These are phyloP conservation scores for Drosophila falleni DNA, from an alignment of 2,888 invertebrate genomes.

Conservation along the genomic window DNA sequence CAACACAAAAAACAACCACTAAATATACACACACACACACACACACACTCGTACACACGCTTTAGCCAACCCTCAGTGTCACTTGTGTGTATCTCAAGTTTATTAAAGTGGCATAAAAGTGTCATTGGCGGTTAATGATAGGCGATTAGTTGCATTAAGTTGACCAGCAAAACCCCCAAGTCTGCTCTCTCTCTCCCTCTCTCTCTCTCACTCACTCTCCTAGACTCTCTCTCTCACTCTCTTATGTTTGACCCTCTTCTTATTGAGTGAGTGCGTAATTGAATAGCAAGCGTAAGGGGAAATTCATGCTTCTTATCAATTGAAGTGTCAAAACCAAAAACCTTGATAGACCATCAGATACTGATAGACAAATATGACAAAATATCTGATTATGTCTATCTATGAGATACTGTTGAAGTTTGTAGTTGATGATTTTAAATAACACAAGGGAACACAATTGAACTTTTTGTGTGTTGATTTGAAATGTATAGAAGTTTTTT, in stretches of 20 bases:
- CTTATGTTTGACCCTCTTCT: background rate
- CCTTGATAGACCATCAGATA: slow-evolving; percentile 30
- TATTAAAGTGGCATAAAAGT: slow-evolving; percentile 83
- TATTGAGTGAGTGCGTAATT: slow-evolving; percentile 52
- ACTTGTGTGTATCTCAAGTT: slow-evolving; percentile 68
- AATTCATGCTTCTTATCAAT: slow-evolving; percentile 23
- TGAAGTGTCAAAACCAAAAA: slow-evolving; percentile 11
- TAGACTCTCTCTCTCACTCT: background rate
- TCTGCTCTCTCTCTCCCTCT: background rate
- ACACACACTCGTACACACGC: slow-evolving; percentile 9
- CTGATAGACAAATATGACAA: background rate
- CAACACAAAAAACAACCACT: slow-evolving; percentile 8
- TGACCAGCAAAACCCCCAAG: slow-evolving; percentile 39
- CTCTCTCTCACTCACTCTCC: background rate
- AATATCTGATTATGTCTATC: background rate
- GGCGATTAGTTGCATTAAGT: slow-evolving; percentile 72
- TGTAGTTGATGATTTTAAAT: background rate
- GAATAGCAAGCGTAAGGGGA: slow-evolving; percentile 29
- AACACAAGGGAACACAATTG: too few species aligned
- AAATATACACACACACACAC: slow-evolving; percentile 14
- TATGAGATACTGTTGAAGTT: background rate
- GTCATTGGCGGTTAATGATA: slow-evolving; percentile 77
- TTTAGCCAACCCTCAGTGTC: slow-evolving; percentile 26
- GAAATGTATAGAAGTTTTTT: too few species aligned
- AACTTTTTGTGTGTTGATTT: too few species aligned